Evolutionary conservation across 2,888 invertebrate genomes (phyloP).

Genomic region (Apotomis capreana): DNA sequence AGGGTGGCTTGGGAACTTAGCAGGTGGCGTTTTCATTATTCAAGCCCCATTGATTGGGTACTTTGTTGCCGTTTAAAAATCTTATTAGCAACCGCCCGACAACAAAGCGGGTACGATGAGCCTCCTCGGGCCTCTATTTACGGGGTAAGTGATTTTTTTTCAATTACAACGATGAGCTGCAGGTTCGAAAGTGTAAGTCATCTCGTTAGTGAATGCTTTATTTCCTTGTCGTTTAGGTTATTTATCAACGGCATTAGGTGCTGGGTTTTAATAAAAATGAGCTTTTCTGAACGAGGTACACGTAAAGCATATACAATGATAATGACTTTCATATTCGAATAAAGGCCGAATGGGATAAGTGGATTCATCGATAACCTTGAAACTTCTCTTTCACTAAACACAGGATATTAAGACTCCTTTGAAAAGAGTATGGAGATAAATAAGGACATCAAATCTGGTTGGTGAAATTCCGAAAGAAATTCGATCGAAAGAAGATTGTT

Average conservation of each 20-base stretch:
- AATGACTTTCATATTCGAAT: background rate
- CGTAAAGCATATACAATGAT: background rate
- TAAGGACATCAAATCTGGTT: too few relatives aligned
- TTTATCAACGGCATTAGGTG: constrained; percentile 64
- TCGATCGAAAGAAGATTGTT: background rate
- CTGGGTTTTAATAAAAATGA: constrained; percentile 46
- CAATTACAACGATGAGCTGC: constrained; percentile 79
- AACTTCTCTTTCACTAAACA: too few relatives aligned
- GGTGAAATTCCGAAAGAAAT: too few relatives aligned
- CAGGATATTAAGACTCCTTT: too few relatives aligned
- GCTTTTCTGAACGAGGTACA: constrained; percentile 9
- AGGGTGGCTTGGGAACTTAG: constrained; percentile 75
- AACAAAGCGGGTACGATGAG: constrained; percentile 69
- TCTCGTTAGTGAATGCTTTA: constrained; percentile 76
- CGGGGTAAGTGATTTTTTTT: constrained; percentile 82
- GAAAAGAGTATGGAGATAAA: too few relatives aligned
- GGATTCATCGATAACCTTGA: too few relatives aligned
- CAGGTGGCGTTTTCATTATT: constrained; percentile 83
- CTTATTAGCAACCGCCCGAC: constrained; percentile 80
- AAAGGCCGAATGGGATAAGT: too few relatives aligned
- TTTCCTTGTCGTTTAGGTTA: constrained; percentile 60
- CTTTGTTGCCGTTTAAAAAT: constrained; percentile 83
- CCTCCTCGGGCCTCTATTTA: constrained; percentile 70
- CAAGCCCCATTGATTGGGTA: constrained; percentile 83
- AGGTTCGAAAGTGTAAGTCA: constrained; percentile 78